Conservation (phyloP, 2,888 invertebrate genomes). For the Gordius sp. region DNA sequence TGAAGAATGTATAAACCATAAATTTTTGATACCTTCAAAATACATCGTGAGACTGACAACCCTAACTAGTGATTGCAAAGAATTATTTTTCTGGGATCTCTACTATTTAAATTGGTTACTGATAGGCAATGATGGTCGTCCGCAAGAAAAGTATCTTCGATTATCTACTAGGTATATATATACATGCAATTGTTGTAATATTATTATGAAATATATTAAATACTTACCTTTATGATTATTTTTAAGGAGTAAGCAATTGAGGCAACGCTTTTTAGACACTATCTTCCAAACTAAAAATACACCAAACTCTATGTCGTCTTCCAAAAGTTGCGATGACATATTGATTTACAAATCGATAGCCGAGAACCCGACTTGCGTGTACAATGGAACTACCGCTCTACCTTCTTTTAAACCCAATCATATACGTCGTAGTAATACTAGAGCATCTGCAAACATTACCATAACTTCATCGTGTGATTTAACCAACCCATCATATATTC, state of each 20-base stretch:
- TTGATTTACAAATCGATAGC: no score
- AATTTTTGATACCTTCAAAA: slow-evolving; percentile 4
- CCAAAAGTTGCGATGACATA: slow-evolving; percentile 11
- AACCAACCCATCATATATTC: no score
- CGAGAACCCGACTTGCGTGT: no score
- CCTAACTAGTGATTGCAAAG: neutral
- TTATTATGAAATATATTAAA: neutral
- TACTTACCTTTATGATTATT: neutral
- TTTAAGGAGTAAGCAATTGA: neutral
- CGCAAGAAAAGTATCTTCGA: slow-evolving; percentile 8
- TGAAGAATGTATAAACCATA: slow-evolving; percentile 5
- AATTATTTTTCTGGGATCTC: slow-evolving; percentile 3
- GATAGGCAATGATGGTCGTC: neutral
- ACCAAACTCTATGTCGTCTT: neutral
- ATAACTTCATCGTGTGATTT: no score
- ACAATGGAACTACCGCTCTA: no score
- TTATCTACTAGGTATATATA: slow-evolving; percentile 12
- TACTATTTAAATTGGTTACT: neutral
- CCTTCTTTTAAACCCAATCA: no score
- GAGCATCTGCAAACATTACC: no score
- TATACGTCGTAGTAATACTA: no score
- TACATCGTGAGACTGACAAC: neutral
- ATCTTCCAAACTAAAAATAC: neutral
- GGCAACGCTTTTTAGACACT: slow-evolving; percentile 4
- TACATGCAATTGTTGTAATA: neutral